phyloP scores from a whole-genome alignment of 2,888 invertebrate species.

The Ischnus inquisitorius region DNA sequence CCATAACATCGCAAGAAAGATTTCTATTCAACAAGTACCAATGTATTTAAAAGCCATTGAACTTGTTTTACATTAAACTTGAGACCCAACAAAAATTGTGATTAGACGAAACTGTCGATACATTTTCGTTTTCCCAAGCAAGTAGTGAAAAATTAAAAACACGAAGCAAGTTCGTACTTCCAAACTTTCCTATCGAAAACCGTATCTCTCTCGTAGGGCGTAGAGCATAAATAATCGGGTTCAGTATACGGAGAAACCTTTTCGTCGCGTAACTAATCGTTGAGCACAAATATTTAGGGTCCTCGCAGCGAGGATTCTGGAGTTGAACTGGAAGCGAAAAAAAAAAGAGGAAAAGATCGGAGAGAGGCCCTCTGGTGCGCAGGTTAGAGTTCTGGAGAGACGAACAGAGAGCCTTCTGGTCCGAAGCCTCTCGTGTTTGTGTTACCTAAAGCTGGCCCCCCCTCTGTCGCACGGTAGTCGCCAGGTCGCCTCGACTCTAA shows the following conservation, averaged over 20 bases:
- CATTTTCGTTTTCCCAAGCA: not conserved
- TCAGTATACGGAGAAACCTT: slow-evolving; percentile 27
- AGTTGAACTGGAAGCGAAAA: slow-evolving; percentile 16
- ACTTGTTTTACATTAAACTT: not conserved
- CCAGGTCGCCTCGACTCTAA: slow-evolving; percentile 65
- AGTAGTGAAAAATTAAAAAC: not conserved
- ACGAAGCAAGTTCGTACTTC: not conserved
- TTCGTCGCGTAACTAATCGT: slow-evolving; percentile 77
- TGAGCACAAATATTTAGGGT: slow-evolving; percentile 77
- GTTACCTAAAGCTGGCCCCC: slow-evolving; percentile 22
- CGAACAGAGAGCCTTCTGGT: slow-evolving; percentile 19
- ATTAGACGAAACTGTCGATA: not conserved
- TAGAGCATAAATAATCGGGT: slow-evolving; percentile 58
- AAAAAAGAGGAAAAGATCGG: slow-evolving; percentile 33
- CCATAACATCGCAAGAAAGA: not conserved
- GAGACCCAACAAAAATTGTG: not conserved
- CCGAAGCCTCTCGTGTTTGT: slow-evolving; percentile 23
- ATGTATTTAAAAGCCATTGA: not conserved
- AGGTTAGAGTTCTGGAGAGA: not conserved
- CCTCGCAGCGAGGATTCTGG: slow-evolving; percentile 61
- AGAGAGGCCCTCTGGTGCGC: slow-evolving; percentile 17
- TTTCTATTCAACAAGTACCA: not conserved
- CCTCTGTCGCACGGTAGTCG: slow-evolving; percentile 73
- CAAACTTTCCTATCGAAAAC: not conserved
- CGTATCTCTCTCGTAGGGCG: slow-evolving; percentile 7